These are phyloP conservation scores for Caenorhabditis imperialis DNA, from an alignment of 2,888 invertebrate genomes.

Conservation along the genomic window DNA sequence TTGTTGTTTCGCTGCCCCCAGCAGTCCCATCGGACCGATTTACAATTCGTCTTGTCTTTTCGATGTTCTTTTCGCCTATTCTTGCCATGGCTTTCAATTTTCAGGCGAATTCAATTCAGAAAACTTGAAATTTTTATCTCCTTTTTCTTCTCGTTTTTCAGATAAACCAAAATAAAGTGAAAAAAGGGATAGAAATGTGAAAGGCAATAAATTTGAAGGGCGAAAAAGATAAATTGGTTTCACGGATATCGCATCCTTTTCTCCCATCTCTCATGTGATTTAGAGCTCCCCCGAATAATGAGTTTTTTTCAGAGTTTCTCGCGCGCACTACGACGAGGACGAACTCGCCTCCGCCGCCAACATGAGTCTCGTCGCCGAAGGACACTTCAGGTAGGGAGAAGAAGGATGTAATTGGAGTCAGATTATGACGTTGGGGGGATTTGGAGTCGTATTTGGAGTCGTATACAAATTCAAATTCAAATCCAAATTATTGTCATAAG, in stretches of 20 bases:
- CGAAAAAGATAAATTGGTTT: conserved; percentile 53
- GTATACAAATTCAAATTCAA: not conserved
- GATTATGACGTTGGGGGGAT: too few relatives aligned
- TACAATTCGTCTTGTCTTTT: conserved; percentile 20
- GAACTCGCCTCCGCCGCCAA: conserved; percentile 28
- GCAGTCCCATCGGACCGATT: conserved; percentile 32
- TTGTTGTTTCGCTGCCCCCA: not conserved
- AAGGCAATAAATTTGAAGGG: conserved; percentile 50
- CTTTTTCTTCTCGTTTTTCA: conserved; percentile 5
- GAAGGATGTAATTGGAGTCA: too few relatives aligned
- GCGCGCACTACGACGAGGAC: conserved; percentile 54
- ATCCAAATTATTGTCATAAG: not conserved
- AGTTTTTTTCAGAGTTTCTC: conserved; percentile 52
- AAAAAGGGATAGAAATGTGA: conserved; percentile 18
- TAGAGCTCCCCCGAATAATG: conserved; percentile 22
- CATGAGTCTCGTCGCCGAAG: conserved; percentile 58
- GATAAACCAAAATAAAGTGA: conserved; percentile 17
- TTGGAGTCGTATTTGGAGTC: too few relatives aligned
- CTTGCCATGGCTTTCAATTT: not conserved
- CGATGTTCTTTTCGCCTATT: conserved; percentile 9
- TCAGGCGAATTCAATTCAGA: conserved; percentile 25
- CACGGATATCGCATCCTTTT: conserved; percentile 18
- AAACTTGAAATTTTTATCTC: not conserved
- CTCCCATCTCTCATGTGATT: conserved; percentile 31
- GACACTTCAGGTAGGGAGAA: conserved; percentile 48